Conservation (phyloP, 1,140 invertebrate species). For the Leptinotarsa texana region DNA sequence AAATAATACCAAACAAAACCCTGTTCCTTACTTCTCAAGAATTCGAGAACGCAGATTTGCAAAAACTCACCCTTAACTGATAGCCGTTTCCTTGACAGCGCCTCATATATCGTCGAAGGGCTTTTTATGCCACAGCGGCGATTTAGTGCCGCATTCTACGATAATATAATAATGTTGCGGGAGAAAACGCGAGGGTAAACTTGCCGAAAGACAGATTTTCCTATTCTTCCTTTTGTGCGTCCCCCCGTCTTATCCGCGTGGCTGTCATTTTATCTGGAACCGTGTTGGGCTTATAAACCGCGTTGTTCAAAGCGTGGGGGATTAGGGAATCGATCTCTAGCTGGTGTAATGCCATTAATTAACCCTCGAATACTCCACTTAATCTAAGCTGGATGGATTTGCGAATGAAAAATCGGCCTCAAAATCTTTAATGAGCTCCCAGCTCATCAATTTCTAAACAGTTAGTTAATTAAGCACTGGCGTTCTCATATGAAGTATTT, state of each 20-base stretch:
- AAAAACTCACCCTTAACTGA: background rate
- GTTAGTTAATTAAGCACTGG: too few species aligned
- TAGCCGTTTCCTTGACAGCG: background rate
- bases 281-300: background rate
- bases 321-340: background rate
- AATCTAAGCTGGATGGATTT: background rate
- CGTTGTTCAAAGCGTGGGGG: background rate
- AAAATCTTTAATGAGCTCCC: background rate
- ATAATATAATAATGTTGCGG: slow-evolving; percentile 18
- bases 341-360: background rate
- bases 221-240: background rate
- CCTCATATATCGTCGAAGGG: slow-evolving; percentile 8
- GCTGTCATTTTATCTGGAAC: background rate
- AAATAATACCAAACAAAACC: too few species aligned
- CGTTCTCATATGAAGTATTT: too few species aligned
- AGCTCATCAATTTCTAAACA: too few species aligned
- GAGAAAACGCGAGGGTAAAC: slow-evolving; percentile 15
- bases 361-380: background rate
- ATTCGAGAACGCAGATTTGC: too few species aligned
- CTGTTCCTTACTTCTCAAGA: too few species aligned
- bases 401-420: background rate
- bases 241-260: background rate
- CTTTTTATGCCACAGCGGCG: slow-evolving; percentile 17
- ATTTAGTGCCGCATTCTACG: slow-evolving; percentile 12
- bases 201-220: slow-evolving; percentile 10